A percentile compares a stretch with the other conserved stretches of the same genome.
Evolutionary conservation across 2,888 invertebrate species (phyloP).

Genomic region (Cephus sareptanus): DNA sequence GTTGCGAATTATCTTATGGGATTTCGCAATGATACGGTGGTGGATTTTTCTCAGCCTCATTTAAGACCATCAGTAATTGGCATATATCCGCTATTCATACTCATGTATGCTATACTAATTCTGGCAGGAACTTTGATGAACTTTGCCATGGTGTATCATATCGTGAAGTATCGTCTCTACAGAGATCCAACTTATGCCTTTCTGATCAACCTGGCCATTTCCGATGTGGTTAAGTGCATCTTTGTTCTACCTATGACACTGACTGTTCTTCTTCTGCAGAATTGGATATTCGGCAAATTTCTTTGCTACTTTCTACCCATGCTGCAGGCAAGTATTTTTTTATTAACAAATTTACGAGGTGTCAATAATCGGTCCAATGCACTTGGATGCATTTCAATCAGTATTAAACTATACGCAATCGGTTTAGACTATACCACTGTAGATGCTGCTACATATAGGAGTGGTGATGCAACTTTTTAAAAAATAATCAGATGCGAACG

Average conservation of each 20-base stretch:
- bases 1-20: conserved; percentile 59
- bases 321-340: conserved; percentile 71
- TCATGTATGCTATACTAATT: conserved; percentile 72
- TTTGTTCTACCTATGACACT: conserved; percentile 77
- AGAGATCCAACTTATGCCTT: conserved; percentile 75
- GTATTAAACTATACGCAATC: too few species aligned
- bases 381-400: too few species aligned
- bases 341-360: not conserved
- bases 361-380: too few species aligned
- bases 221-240: conserved; percentile 75
- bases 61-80: conserved; percentile 70
- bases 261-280: conserved; percentile 75
- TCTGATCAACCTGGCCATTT: conserved; percentile 75
- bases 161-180: conserved; percentile 69
- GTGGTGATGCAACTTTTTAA: too few species aligned
- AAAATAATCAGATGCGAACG: too few species aligned
- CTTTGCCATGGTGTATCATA: conserved; percentile 70
- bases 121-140: conserved; percentile 72
- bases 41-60: conserved; percentile 72
- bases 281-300: conserved; percentile 80
- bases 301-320: conserved; percentile 79
- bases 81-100: conserved; percentile 73
- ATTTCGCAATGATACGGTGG: conserved; percentile 61
- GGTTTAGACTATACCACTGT: too few species aligned
- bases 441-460: too few species aligned